Conservation (phyloP, 1,140 invertebrate species). For the Drosophila oshimai region DNA sequence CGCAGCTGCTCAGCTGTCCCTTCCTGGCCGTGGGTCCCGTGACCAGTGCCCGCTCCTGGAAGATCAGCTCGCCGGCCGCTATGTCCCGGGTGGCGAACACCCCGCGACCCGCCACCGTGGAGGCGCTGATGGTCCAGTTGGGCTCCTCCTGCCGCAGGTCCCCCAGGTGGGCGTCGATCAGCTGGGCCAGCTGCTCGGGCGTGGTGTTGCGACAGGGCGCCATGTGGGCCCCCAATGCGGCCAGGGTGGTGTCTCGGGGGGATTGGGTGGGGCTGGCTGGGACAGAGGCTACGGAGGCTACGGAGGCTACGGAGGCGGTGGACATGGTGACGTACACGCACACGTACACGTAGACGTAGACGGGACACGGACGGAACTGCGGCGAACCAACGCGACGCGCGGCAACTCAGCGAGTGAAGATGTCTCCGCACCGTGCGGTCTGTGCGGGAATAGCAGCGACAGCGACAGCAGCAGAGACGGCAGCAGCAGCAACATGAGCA, state of each 20-base stretch:
- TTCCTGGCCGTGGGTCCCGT: conserved; percentile 84
- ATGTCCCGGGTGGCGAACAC: conserved; percentile 87
- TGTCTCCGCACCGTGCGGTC: conserved; percentile 28
- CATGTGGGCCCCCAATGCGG: conserved; percentile 63
- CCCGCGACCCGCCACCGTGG: conserved; percentile 83
- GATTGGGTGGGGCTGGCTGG: neutral
- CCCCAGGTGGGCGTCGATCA: conserved; percentile 70
- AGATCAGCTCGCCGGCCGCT: conserved; percentile 86
- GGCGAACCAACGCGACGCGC: conserved; percentile 54
- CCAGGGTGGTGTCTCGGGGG: conserved; percentile 42
- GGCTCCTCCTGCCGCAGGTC: conserved; percentile 66
- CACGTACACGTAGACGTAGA: too few relatives aligned
- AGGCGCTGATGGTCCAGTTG: conserved; percentile 68
- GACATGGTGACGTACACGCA: neutral
- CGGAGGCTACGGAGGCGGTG: neutral
- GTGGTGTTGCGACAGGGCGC: conserved; percentile 62
- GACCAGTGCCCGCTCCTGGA: conserved; percentile 87
- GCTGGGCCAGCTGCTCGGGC: conserved; percentile 72
- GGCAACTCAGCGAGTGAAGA: conserved; percentile 61
- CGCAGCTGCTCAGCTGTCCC: conserved; percentile 72
- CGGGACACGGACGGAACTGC: conserved; percentile 10
- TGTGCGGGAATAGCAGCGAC: conserved; percentile 31
- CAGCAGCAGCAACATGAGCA: neutral
- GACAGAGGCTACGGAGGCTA: neutral
- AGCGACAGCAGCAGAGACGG: neutral